Evolutionary conservation across 2,113 vertebrate genomes (phyloP), one percentile per base, ranked within the genome.

Genomic region (Scopus umbretta): DNA sequence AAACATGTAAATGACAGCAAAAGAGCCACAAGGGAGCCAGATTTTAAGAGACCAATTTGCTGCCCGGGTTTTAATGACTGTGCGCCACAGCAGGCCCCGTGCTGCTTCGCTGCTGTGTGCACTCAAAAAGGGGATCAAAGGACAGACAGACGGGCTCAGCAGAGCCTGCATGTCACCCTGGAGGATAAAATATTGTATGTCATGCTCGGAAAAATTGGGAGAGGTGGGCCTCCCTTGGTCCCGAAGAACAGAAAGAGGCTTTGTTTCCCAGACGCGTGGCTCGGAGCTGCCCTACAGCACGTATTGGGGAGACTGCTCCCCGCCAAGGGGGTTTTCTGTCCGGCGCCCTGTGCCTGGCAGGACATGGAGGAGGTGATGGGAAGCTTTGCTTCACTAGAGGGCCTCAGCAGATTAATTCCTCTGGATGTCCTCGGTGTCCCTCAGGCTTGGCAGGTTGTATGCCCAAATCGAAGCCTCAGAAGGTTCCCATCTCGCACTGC

Each of bases 1-100:
- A 97, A 97, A 96, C 0, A 29, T 86, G 95, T 86, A 97, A 97
- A 97, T 96, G 96, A 96, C 96, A 96, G 95, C 15, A 0, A 63
- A 94, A 80, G 83, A 91, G 88, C 75, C 96, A 79, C 94, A 40
- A 67, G 96, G 96, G 96, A 97, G 80, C 70, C 75, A 86, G 94
- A 86, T 94, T 97, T 96, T 74, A 75, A 89, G 76, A 94, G 92
- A 91, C 88, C 53, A 63, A 55, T 95, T 97, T 94, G 56, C 83
- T 94, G 85, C 80, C 70, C 36, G 8, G 23, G n/a, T 96, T 97
- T 97, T 78, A 92, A 89, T 40, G 84, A 70, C 83, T 74, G 42
- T 10, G 50, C 52, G 17, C 83, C 68, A 40, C 21, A 65, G 90
- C 7, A 26, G 66, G 68, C 70, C 91, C 75, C 11, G 16, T 4